Conservation (phyloP, 1,140 invertebrate species). For the Dufourea novaeangliae region DNA sequence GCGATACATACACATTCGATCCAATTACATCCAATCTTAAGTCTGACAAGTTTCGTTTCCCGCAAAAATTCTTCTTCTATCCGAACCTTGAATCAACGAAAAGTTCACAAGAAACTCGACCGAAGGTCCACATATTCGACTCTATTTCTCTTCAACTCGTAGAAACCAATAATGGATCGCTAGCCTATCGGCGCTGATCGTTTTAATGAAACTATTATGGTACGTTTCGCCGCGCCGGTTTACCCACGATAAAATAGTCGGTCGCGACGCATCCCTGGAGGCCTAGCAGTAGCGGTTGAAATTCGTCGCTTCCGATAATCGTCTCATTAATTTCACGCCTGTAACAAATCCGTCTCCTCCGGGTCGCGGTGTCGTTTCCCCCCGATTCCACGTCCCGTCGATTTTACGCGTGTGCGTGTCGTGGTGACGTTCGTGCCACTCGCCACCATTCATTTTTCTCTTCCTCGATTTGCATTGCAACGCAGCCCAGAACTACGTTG, state of each 20-base stretch:
- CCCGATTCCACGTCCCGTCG: no score
- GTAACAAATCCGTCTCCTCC: constrained; percentile 25
- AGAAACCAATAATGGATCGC: constrained; percentile 33
- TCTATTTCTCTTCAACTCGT: constrained; percentile 12
- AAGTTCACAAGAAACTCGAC: neutral
- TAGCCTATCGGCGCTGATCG: constrained; percentile 2
- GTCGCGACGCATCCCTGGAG: constrained; percentile 5
- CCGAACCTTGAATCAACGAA: neutral
- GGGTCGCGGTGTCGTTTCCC: neutral
- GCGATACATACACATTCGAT: no score
- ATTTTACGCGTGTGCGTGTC: neutral
- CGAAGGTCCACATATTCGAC: neutral
- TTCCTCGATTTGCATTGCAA: neutral
- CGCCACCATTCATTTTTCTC: neutral
- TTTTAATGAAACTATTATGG: constrained; percentile 46
- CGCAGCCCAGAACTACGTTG: no score
- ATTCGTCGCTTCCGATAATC: constrained; percentile 37
- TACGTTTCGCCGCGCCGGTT: constrained; percentile 6
- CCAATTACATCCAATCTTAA: neutral
- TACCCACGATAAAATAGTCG: constrained; percentile 38
- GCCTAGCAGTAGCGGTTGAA: neutral
- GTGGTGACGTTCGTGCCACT: neutral
- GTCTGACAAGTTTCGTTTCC: neutral
- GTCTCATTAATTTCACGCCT: constrained; percentile 34
- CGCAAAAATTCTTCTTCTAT: neutral